These are phyloP conservation scores for Papilio aristodemus DNA, from an alignment of 1,140 invertebrate species.

Conservation along the genomic window DNA sequence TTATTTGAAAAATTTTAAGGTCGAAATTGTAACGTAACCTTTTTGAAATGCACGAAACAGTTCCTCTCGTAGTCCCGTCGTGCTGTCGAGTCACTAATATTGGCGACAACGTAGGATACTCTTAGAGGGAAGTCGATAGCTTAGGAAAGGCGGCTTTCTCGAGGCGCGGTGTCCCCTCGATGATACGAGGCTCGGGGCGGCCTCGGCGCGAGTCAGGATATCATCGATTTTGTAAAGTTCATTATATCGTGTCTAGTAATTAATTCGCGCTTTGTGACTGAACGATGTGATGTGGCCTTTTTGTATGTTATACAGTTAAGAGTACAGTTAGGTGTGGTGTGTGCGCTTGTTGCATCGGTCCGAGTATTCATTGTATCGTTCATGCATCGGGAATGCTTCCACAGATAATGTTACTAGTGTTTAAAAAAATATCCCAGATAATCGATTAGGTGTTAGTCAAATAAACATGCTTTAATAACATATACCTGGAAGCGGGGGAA, in stretches of 20 bases:
- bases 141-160: slow-evolving; percentile 59
- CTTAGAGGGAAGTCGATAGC: slow-evolving; percentile 45
- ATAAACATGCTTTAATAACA: slow-evolving; percentile 64
- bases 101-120: slow-evolving; percentile 54
- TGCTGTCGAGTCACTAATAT: slow-evolving; percentile 66
- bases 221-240: slow-evolving; percentile 52
- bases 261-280: slow-evolving; percentile 76
- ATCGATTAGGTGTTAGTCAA: slow-evolving; percentile 64
- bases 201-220: slow-evolving; percentile 39
- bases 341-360: slow-evolving; percentile 73
- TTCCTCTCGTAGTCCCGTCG: slow-evolving; percentile 75
- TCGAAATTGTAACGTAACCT: slow-evolving; percentile 72
- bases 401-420: slow-evolving; percentile 59
- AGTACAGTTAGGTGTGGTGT: slow-evolving; percentile 61
- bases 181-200: slow-evolving; percentile 53
- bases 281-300: slow-evolving; percentile 79
- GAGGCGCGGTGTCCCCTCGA: slow-evolving; percentile 47
- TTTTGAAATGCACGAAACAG: slow-evolving; percentile 75
- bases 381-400: slow-evolving; percentile 58
- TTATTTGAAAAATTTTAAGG: slow-evolving; percentile 57
- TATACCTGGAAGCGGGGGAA: slow-evolving; percentile 41
- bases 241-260: slow-evolving; percentile 42
- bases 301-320: slow-evolving; percentile 70
- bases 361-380: slow-evolving; percentile 56
- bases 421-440: slow-evolving; percentile 57